These are phyloP conservation scores for Phorcus lineatus DNA, from an alignment of 2,888 invertebrate genomes.

Conservation along the genomic window DNA sequence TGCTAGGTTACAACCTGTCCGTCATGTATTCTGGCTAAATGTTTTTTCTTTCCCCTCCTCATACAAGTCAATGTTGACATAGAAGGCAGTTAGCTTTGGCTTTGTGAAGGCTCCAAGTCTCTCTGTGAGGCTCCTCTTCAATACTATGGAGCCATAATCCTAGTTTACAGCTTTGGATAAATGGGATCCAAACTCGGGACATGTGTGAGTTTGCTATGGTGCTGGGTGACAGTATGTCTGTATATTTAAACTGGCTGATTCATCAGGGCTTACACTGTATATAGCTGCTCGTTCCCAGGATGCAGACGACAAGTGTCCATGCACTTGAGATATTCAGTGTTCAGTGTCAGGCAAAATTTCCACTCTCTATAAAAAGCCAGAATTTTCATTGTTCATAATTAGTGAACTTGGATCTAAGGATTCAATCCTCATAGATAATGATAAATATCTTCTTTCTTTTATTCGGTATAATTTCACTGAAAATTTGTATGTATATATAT, in stretches of 20 bases:
- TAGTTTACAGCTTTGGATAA: background rate
- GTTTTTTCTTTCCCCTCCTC: background rate
- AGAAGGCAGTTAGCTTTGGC: background rate
- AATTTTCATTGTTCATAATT: background rate
- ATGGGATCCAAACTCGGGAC: background rate
- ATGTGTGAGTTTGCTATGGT: background rate
- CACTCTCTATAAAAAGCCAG: constrained; percentile 81
- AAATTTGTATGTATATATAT: too few relatives aligned
- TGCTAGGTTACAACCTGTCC: background rate
- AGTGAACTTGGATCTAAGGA: too few relatives aligned
- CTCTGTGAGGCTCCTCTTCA: background rate
- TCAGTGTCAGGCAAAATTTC: constrained; percentile 78
- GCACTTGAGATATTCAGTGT: constrained; percentile 83
- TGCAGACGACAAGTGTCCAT: constrained; percentile 82
- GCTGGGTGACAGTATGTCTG: too few relatives aligned
- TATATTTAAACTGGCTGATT: background rate
- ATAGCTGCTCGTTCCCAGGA: too few relatives aligned
- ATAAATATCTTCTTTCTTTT: too few relatives aligned
- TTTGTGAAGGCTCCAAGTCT: background rate
- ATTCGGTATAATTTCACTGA: too few relatives aligned
- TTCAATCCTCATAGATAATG: too few relatives aligned
- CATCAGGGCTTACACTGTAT: background rate
- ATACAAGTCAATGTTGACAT: constrained; percentile 4
- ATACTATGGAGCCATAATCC: background rate
- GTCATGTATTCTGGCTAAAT: background rate